Conservation (phyloP, 1,140 invertebrate genomes). For the Hyphantria cunea region DNA sequence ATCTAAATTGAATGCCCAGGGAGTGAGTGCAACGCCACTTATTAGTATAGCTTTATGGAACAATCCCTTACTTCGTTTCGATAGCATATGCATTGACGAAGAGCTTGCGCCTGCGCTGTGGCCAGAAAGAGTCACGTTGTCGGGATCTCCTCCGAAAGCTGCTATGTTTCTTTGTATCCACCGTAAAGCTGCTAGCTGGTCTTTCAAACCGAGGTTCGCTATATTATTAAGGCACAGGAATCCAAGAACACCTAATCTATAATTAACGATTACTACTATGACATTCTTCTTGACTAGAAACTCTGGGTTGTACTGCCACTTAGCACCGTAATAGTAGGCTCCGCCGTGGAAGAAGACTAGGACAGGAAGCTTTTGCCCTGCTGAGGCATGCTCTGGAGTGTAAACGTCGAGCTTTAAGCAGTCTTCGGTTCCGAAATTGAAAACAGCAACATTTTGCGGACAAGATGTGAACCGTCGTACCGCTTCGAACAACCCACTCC, state of each 20-base stretch:
- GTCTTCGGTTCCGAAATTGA: constrained; percentile 53
- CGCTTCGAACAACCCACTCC: constrained; percentile 55
- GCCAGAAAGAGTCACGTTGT: constrained; percentile 78
- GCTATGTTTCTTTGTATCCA: constrained; percentile 74
- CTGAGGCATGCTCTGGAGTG: constrained; percentile 35
- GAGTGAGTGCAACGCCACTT: constrained; percentile 59
- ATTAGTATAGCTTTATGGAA: constrained; percentile 59
- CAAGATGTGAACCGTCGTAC: constrained; percentile 50
- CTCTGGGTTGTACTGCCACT: constrained; percentile 78
- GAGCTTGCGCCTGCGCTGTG: constrained; percentile 76
- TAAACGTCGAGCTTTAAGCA: constrained; percentile 65
- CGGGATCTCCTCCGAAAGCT: constrained; percentile 75
- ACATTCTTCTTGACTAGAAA: constrained; percentile 57
- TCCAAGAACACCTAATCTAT: constrained; percentile 54
- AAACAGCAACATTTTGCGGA: constrained; percentile 48
- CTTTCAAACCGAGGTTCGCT: constrained; percentile 65
- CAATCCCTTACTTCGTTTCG: constrained; percentile 53
- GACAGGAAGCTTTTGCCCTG: constrained; percentile 67
- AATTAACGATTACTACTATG: constrained; percentile 55
- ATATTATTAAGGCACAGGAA: constrained; percentile 58
- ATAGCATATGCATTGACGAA: constrained; percentile 61
- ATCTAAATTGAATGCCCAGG: constrained; percentile 68
- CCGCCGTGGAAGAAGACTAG: constrained; percentile 86
- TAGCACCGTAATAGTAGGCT: constrained; percentile 78
- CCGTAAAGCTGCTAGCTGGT: constrained; percentile 66